Base-by-base conservation (phyloP, 1,140 invertebrate species). In the Neomicropteryx cornuta region DNA sequence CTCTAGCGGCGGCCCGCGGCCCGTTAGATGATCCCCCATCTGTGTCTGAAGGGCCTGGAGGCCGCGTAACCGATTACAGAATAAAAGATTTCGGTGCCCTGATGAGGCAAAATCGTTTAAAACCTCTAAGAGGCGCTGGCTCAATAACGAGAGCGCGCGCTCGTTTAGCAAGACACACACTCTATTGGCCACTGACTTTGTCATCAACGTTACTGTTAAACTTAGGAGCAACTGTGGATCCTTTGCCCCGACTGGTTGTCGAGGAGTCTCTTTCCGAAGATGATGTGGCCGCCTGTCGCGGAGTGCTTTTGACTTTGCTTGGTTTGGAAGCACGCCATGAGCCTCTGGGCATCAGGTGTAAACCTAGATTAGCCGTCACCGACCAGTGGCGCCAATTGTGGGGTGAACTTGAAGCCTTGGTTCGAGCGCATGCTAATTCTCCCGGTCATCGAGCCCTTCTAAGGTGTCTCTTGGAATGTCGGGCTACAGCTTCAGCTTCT, bases 11-110 rank as follows among this genome's bases (percentile, higher is more conserved):
- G 0, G 72, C 77, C 4, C 73, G 91, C 30, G 90, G 87, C 29
- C 81, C 92, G 3, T 71, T 97, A 31, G 94, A 97, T 62, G 93
- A 97, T 66, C 89, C 91, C 4, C 93, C 93, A 0, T 90, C 90
- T 1, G 92, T 97, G 19, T 90, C 81, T 39, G 92, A 97, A 65
- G 92, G 92, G 0, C 80, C 81, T 42, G 93, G 92, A 5, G 93
- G 93, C 1, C 69, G 91, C 36, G 85, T 97, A 2, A 90, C 90
- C 0, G 93, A 97, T 64, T 97, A 97, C 56, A 86, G 85, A 41
- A 76, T 77, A 42, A 64, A 75, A 28, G 90, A 95, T 63, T 92
- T 96, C 62, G 87, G 87, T 2, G 72, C 79, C 10, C 72, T 96
- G 6, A 91, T 96, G 72, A 81, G 87, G 53, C 76, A 82, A 46